A percentile compares a stretch with the other conserved stretches of the same genome.
Evolutionary conservation across 1,140 invertebrate genomes (phyloP).

Genomic region (Thaumatotibia leucotreta): DNA sequence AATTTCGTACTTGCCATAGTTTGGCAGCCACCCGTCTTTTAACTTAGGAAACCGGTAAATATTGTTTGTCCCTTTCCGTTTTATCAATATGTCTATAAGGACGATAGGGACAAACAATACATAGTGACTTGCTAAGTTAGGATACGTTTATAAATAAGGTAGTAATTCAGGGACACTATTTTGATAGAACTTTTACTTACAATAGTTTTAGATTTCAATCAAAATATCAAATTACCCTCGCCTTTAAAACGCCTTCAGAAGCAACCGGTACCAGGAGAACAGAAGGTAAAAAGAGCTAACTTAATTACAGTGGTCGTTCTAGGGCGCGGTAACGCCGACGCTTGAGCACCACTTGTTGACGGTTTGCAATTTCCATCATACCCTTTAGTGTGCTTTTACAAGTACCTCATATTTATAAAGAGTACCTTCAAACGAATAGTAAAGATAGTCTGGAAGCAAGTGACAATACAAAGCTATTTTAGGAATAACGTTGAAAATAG

Average conservation of each 20-base stretch:
- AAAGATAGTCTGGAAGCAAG: too few species aligned
- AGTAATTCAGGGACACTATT: background rate
- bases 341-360: background rate
- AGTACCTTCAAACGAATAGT: too few species aligned
- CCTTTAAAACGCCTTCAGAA: too few species aligned
- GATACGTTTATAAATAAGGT: too few species aligned
- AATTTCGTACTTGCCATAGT: background rate
- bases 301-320: conserved; percentile 28
- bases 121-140: too few species aligned
- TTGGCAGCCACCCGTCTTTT: background rate
- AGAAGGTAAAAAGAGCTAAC: conserved; percentile 35
- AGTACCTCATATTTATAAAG: background rate
- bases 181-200: background rate
- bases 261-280: conserved; percentile 27
- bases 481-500: too few species aligned
- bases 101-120: too few species aligned
- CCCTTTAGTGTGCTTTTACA: background rate
- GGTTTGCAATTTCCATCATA: background rate
- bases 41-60: too few species aligned
- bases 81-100: too few species aligned
- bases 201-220: background rate
- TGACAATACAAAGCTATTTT: too few species aligned
- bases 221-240: background rate
- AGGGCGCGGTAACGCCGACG: conserved; percentile 20
- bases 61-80: background rate